Percentiles rank a stretch among this genome's conserved stretches.
Evolutionary conservation across 2,113 vertebrate genomes (phyloP).

Genomic region (Ursus arctos): DNA sequence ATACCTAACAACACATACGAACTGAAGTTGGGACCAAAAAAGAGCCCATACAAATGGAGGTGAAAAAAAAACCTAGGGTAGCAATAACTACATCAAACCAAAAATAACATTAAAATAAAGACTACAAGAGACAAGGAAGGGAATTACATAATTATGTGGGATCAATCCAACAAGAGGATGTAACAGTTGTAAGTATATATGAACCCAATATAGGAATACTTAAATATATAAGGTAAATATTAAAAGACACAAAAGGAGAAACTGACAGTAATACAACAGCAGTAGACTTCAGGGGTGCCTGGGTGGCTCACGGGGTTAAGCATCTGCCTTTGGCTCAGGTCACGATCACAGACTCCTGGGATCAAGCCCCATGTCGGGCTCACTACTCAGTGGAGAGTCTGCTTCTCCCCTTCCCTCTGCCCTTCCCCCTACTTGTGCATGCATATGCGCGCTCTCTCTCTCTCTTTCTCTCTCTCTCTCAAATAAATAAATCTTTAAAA

Average conservation of each 20-base stretch:
- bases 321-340: too few relatives aligned
- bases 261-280: neutral
- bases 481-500: too few relatives aligned
- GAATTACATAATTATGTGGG: neutral
- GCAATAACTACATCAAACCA: neutral
- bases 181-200: neutral
- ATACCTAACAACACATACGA: neutral
- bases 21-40: neutral
- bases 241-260: neutral
- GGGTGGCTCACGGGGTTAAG: too few relatives aligned
- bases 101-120: neutral
- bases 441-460: too few relatives aligned
- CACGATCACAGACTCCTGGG: too few relatives aligned
- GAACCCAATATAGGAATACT: neutral
- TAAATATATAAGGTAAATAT: neutral
- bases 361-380: too few relatives aligned
- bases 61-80: neutral
- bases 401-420: too few relatives aligned
- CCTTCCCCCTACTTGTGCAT: too few relatives aligned
- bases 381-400: too few relatives aligned
- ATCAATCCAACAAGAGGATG: neutral
- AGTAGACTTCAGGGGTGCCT: neutral
- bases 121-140: neutral
- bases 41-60: neutral
- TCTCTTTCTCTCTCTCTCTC: too few relatives aligned